Percentiles rank a stretch among this genome's conserved stretches.
These are phyloP conservation scores for Probaryconus sp. DNA, from an alignment of 1,140 invertebrate genomes.

Conservation along the genomic window DNA sequence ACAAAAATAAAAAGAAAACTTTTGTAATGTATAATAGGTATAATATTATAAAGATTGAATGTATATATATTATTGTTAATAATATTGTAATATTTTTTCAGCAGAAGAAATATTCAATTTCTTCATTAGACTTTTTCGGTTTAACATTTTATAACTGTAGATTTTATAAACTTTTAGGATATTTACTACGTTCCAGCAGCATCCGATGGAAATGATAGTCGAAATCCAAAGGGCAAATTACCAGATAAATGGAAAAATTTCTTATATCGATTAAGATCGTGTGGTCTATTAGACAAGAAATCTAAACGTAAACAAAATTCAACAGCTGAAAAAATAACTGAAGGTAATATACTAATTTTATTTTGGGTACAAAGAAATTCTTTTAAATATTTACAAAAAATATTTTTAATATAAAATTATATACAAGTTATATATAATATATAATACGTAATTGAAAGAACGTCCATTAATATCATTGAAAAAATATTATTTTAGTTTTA, in stretches of 20 bases:
- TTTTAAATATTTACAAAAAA: background rate
- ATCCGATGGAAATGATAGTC: slow-evolving; percentile 10
- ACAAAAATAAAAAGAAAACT: no score
- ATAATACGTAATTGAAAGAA: no score
- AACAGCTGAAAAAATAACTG: no score
- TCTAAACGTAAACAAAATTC: background rate
- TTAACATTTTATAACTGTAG: no score
- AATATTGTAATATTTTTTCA: no score
- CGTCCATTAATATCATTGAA: background rate
- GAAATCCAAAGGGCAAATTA: slow-evolving; percentile 9
- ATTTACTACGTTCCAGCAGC: slow-evolving; percentile 9
- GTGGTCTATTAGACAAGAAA: slow-evolving; percentile 2
- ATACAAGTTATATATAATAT: background rate
- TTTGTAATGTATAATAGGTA: no score
- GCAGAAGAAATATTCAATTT: no score
- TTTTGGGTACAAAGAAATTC: no score
- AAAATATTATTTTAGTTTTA: slow-evolving; percentile 1
- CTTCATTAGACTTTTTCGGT: no score
- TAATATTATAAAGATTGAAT: no score
- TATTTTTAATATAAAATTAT: background rate
- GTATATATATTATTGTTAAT: no score
- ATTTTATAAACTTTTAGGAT: background rate
- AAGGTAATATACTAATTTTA: no score
- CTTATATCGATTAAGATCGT: background rate
- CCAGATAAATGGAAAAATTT: slow-evolving; percentile 15